Evolutionary conservation across 2,113 vertebrate species (phyloP).

Genomic region (Notechis scutatus): DNA sequence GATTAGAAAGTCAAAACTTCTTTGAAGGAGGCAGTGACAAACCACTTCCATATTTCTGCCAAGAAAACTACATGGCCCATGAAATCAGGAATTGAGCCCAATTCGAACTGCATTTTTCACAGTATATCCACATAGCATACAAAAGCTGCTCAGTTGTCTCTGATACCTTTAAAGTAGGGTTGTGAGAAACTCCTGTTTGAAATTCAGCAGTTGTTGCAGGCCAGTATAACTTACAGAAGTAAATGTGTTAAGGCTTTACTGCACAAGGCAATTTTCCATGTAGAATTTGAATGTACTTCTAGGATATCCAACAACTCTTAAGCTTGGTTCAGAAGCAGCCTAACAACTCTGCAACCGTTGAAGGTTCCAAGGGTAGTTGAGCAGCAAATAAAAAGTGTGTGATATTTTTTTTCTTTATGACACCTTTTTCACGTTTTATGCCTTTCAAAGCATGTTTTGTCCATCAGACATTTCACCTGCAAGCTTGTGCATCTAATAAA

Average conservation of each 20-base stretch:
- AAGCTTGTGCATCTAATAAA: neutral
- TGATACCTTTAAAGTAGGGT: neutral
- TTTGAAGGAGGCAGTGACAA: neutral
- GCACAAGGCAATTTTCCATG: neutral
- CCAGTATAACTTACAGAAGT: neutral
- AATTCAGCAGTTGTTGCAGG: neutral
- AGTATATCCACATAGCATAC: too few species aligned
- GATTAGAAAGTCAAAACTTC: neutral
- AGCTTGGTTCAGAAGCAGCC: neutral
- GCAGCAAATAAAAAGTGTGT: neutral
- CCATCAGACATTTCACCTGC: neutral
- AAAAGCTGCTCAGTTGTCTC: neutral
- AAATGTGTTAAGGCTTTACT: neutral
- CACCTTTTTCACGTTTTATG: neutral
- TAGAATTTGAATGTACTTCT: neutral
- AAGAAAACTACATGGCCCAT: neutral
- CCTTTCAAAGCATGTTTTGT: neutral
- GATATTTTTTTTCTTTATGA: neutral
- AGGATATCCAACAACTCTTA: neutral
- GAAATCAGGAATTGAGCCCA: neutral
- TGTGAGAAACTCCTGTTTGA: neutral
- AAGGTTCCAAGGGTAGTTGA: neutral
- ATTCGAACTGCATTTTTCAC: neutral
- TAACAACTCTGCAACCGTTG: neutral
- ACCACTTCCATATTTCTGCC: neutral